Evolutionary conservation across 1,140 invertebrate species (phyloP), one percentile per base, ranked within the genome.

Genomic region (Trypoxylus dichotomus): DNA sequence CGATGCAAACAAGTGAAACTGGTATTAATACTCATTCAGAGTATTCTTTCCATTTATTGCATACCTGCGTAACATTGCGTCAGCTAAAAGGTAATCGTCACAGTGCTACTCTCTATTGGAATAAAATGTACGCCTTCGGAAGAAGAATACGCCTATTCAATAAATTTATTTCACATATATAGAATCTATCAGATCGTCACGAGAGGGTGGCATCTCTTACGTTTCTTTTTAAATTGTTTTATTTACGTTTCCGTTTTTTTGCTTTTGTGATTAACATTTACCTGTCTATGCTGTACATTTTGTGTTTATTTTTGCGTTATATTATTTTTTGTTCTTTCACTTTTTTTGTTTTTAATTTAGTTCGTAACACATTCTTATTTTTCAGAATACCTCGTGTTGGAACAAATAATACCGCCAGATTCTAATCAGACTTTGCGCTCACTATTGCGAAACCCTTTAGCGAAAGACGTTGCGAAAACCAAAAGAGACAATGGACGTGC

Each of bases 301-400:
- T 74, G 32, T 43, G 72, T 43, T 74, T 37, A 74, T 41, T 19
- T 41, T 74, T 41, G n/a, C 29, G 10, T 74, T 74, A 21, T 19
- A 8, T 42, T 71, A 19, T 71, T 11, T 74, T 74, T 74, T 25
- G 11, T 41, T 41, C 21, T 41, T 41, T n/a, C 10, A 74, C 19
- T 74, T 74, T 74, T 21, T n/a, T n/a, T n/a, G n/a, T 3, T 74
- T 74, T 74, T 37, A n/a, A 25, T 74, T 74, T 43, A 25, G 19
- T 74, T 37, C 41, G 8, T 74, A 24, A 74, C 29, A 8, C 72
- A 43, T 41, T 37, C 29, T 76, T 42, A 41, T 73, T 63, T 83
- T 85, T 71, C 82, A 85, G 85, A 85, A 78, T 85, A 80, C 80
- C 77, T 85, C 74, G 84, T 84, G 74, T 82, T 85, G 79, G 85